Evolutionary conservation across 1,140 invertebrate genomes (phyloP).

Genomic region (Goniozus legneri): DNA sequence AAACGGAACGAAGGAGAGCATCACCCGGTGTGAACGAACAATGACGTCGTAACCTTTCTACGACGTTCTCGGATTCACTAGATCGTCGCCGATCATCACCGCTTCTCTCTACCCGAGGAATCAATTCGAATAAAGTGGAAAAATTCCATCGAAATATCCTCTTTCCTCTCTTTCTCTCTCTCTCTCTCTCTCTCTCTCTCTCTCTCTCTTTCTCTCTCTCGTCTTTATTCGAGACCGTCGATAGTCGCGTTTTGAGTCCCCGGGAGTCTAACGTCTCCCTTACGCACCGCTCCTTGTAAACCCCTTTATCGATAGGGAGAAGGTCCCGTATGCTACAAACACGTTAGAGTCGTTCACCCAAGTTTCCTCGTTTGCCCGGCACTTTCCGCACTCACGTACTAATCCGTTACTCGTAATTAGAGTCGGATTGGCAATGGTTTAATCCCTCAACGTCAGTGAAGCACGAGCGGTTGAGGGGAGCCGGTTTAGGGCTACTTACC

Average conservation of each 20-base stretch:
- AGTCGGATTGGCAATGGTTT: slow-evolving; percentile 53
- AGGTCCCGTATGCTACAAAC: slow-evolving; percentile 17
- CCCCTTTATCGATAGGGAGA: slow-evolving; percentile 24
- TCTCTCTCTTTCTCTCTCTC: no score
- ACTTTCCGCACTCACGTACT: slow-evolving; percentile 39
- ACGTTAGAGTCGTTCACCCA: slow-evolving; percentile 32
- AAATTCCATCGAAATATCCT: no score
- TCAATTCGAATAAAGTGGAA: no score
- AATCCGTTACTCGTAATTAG: slow-evolving; percentile 54
- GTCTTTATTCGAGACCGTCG: no score
- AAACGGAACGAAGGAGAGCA: background rate
- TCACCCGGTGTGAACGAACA: slow-evolving; percentile 24
- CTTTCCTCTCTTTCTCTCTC: no score
- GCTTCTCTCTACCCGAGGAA: no score
- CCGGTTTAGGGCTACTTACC: slow-evolving; percentile 1
- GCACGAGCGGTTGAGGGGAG: slow-evolving; percentile 7
- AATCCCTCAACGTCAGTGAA: slow-evolving; percentile 49
- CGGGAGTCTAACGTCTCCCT: no score
- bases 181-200: no score
- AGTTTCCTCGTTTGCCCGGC: slow-evolving; percentile 47
- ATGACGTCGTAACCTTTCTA: slow-evolving; percentile 33
- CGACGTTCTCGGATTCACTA: slow-evolving; percentile 26
- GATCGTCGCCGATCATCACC: no score
- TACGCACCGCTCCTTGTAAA: slow-evolving; percentile 17
- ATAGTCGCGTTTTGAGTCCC: no score